Evolutionary conservation across 2,888 invertebrate genomes (phyloP), one percentile per base, ranked within the genome.

Genomic region (Phasia obesa): DNA sequence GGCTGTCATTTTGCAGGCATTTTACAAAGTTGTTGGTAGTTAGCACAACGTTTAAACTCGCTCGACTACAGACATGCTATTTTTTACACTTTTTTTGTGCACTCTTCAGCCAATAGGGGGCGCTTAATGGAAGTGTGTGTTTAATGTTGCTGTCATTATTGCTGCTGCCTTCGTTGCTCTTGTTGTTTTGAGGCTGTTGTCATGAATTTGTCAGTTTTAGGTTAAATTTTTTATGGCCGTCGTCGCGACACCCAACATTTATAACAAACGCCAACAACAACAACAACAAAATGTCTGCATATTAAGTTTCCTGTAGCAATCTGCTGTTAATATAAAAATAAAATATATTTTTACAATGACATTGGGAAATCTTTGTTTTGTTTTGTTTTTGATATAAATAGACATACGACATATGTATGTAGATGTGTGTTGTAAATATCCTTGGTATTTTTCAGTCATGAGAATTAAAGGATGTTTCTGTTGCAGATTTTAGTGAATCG

Each of bases 141-240:
- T 62, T 79, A 79, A 67, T 67, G 49, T 75, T 79, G 60, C 83
- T 82, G 81, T 77, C 77, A 81, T 81, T 76, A 60, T 57, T 60
- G 51, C 60, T 55, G 76, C 55, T 73, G 51, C 57, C 25, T 51
- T 38, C 27, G n/a, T 49, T 59, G 23, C 31, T 57, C 47, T 49
- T 53, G 23, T 21, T 53, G 57, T 53, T 79, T 64, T 75, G 65
- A 60, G 79, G 78, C 76, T 81, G 81, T 79, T 84, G 85, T 84
- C 84, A 85, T 86, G 86, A 85, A 83, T 80, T 80, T 86, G 86
- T 86, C 86, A 86, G 86, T 86, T 86, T 85, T 85, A 84, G 86
- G 86, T 86, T 84, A 86, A 86, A 85, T 85, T 86, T 86, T 86
- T 85, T 84, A 86, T 84, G 80, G 84, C 81, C 84, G 73, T 73